phyloP scores from a whole-genome alignment of 2,888 invertebrate species.

The Harmothoe impar region DNA sequence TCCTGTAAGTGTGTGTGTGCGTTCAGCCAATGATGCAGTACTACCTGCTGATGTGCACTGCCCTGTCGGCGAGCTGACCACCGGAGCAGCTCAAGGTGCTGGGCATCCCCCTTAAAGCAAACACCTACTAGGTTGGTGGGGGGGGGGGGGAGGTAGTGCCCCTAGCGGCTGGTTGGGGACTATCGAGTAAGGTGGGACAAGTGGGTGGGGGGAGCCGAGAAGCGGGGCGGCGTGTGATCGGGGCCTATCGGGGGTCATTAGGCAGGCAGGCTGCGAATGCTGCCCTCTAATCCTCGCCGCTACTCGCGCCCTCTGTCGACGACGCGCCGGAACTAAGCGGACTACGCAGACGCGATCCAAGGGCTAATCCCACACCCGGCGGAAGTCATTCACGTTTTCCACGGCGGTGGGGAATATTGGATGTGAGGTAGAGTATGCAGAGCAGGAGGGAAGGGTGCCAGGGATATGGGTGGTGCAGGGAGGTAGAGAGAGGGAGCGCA shows the following conservation, averaged over 20 bases:
- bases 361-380: background rate
- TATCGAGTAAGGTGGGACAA: background rate
- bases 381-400: background rate
- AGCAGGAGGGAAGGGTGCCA: background rate
- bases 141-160: background rate
- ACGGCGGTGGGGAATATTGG: background rate
- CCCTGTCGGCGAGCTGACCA: too few species aligned
- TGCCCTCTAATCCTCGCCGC: slow-evolving; percentile 6
- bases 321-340: background rate
- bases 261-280: background rate
- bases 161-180: background rate
- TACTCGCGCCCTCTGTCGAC: background rate
- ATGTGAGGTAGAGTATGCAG: background rate
- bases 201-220: background rate
- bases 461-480: background rate
- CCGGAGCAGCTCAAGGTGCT: too few species aligned
- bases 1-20: too few species aligned
- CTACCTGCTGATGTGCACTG: too few species aligned
- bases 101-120: background rate
- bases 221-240: slow-evolving; percentile 24
- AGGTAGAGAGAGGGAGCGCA: background rate
- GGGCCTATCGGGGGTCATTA: slow-evolving; percentile 42
- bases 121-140: background rate
- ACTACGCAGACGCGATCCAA: background rate
- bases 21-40: too few species aligned